Evolutionary conservation across 2,113 vertebrate species (phyloP), one percentile per base, ranked within the genome.

Genomic region (Myocastor coypus): DNA sequence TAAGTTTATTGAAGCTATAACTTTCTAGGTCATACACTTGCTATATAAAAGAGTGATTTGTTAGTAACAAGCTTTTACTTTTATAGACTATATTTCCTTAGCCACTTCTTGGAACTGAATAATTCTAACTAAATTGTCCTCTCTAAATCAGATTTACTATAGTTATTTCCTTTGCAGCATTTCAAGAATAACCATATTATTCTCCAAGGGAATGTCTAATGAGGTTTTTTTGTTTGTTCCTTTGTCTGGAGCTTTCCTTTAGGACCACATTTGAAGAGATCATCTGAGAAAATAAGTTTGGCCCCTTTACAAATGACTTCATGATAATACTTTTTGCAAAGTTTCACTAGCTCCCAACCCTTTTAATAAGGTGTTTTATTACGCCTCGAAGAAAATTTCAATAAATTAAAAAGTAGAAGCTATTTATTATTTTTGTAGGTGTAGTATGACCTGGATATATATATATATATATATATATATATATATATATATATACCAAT

Each of bases 101-200:
- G 82, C 59, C 68, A 93, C 69, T 96, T 97, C 91, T 97, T 96
- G 95, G 96, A 92, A 97, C 93, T 92, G 92, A 96, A 83, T 96
- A 97, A 97, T 97, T 96, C 77, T 97, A 97, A 96, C 71, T 97
- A 96, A 98, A 97, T 97, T 96, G 84, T 92, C 34, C 40, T 77
- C 73, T 93, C 88, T 97, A 97, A 97, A 98, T 96, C 97, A 97
- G 83, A 96, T 97, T 96, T 97, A 96, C 57, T 95, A 78, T 84
- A 75, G 91, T 96, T 93, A 95, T 83, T 96, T 96, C 87, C 95
- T 98, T 96, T 96, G 77, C 63, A 97, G 75, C 93, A 93, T 97
- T 96, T 97, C 84, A 93, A 93, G 71, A 97, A 96, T 96, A 96
- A 95, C 87, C 77, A 93, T 80, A 83, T 97, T 97, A 96, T 96